phyloP scores from a whole-genome alignment of 2,797 vertebrate genomes.

The Masticophis lateralis region DNA sequence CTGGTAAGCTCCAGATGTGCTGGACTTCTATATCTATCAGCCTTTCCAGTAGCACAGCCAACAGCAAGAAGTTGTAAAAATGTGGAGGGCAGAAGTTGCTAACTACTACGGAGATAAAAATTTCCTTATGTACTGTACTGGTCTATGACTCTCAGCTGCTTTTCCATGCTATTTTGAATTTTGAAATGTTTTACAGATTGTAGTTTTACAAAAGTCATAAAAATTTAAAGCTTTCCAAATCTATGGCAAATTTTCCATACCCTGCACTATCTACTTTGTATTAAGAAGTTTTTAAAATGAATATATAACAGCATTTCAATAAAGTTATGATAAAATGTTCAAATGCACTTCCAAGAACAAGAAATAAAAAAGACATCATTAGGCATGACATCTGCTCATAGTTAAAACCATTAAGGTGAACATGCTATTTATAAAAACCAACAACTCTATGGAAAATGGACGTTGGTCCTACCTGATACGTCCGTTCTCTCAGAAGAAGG shows the following conservation, averaged over 20 bases:
- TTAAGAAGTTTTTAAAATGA: neutral
- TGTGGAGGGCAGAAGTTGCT: neutral
- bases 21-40: neutral
- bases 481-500: no score
- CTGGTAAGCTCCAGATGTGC: neutral
- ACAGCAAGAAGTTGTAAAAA: neutral
- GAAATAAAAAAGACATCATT: neutral
- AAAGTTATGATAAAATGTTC: neutral
- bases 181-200: neutral
- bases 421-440: neutral
- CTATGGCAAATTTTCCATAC: neutral
- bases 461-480: no score
- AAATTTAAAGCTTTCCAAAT: neutral
- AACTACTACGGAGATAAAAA: neutral
- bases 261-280: neutral
- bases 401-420: neutral
- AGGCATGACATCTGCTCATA: neutral
- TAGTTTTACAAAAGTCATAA: neutral
- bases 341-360: accelerated
- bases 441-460: neutral
- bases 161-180: neutral
- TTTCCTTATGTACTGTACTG: neutral
- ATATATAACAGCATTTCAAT: neutral
- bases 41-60: neutral
- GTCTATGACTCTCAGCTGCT: neutral